Evolutionary conservation across 2,888 invertebrate species (phyloP).

Genomic region (Himalopsyche tibetana): DNA sequence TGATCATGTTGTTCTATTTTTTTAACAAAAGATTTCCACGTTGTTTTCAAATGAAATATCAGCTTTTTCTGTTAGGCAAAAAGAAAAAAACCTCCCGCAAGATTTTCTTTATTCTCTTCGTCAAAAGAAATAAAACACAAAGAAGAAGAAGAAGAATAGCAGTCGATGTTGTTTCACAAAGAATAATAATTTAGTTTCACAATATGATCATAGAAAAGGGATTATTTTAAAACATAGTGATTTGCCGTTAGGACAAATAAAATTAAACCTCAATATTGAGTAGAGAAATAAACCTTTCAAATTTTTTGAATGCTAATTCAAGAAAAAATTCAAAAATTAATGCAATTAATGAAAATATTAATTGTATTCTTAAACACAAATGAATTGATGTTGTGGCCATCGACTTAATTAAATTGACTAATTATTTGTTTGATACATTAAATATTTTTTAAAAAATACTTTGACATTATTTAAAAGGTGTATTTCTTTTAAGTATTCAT

Average conservation of each 20-base stretch:
- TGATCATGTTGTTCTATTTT: slow-evolving; percentile 55
- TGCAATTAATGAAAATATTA: background rate
- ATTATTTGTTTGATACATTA: slow-evolving; percentile 46
- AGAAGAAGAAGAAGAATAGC: slow-evolving; percentile 57
- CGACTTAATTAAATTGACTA: background rate
- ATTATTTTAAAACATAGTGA: slow-evolving; percentile 63
- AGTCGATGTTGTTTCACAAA: slow-evolving; percentile 53
- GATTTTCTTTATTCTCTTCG: slow-evolving; percentile 32
- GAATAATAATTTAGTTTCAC: slow-evolving; percentile 46
- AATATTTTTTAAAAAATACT: slow-evolving; percentile 14
- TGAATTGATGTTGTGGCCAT: no score
- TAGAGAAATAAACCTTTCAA: slow-evolving; percentile 48
- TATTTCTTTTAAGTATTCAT: slow-evolving; percentile 44
- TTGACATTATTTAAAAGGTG: slow-evolving; percentile 1
- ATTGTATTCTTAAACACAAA: background rate
- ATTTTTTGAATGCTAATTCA: background rate
- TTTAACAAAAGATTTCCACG: slow-evolving; percentile 4
- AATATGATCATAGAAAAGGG: slow-evolving; percentile 63
- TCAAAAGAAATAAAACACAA: slow-evolving; percentile 38
- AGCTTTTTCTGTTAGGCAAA: slow-evolving; percentile 6
- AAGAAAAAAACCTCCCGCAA: slow-evolving; percentile 10
- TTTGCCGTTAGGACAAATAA: slow-evolving; percentile 62
- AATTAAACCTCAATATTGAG: slow-evolving; percentile 50
- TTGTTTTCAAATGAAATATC: slow-evolving; percentile 29
- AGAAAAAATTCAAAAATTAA: background rate